Base-by-base conservation (phyloP, 2,797 vertebrate species). In the Spinibarbus caldwelli region DNA sequence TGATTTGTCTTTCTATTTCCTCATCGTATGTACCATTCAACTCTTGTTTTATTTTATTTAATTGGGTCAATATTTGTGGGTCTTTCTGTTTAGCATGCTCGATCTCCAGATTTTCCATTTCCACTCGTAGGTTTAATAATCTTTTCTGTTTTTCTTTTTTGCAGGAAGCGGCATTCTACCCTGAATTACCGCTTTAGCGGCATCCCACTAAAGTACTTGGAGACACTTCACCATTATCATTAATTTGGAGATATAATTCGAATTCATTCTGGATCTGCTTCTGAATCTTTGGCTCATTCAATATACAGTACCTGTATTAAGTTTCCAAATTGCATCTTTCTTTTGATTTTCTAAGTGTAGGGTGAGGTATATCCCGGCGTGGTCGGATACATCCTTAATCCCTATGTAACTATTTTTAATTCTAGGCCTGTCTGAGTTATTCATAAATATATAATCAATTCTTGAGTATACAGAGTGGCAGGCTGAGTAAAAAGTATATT, bases 81-180 rank as follows among this genome's bases (percentile, higher is more conserved):
- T 47, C 41, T 8, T 47, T 72, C 41, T 29, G 70, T 47, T 72
- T 26, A 29, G 6, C 2, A 8, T 72, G 70, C 3, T 47, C 1
- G 0, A 5, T 47, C n/a, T 72, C 70, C 34, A 34, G 5, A 1
- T 47, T 17, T 72, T 31, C n/a, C 31, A 31, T 31, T 31, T 31
- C 31, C 31, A 31, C 31, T n/a, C n/a, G n/a, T n/a, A n/a, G n/a
- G n/a, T n/a, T n/a, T 31, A 47, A 45, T 45, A 45, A 29, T 72
- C n/a, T 47, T 72, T 72, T 72, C n/a, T 17, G 70, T 72, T 72
- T 72, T 47, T 72, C n/a, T 47, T 72, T 34, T 72, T 72, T 72
- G 14, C 14, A 23, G 6, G 0, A 47, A 0, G n/a, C 14, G 1
- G 41, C 17, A 72, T 17, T 26, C 12, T 72, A 31, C 31, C 41